A percentile compares a stretch with the other conserved stretches of the same genome.
phyloP scores from a whole-genome alignment of 2,113 vertebrate genomes.

The Dunckerocampus dactyliophorus region DNA sequence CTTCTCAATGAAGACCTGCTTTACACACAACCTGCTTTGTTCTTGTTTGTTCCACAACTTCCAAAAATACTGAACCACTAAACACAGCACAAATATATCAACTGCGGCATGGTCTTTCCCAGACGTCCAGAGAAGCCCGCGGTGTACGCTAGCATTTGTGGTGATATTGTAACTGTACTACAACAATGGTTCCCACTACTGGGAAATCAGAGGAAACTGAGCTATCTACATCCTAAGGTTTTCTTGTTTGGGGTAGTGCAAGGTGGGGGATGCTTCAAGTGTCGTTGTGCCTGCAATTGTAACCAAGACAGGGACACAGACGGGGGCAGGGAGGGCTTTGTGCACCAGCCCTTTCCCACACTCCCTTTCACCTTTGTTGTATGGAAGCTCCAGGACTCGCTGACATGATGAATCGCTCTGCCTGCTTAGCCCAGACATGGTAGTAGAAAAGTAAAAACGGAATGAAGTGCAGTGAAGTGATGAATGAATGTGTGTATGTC shows the following conservation, averaged over 20 bases:
- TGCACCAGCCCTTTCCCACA: slow-evolving; percentile 73
- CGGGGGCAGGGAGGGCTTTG: slow-evolving; percentile 68
- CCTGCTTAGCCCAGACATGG: slow-evolving; percentile 46
- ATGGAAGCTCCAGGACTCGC: slow-evolving; percentile 54
- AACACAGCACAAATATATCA: not conserved
- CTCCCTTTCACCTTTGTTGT: slow-evolving; percentile 73
- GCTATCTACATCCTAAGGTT: not conserved
- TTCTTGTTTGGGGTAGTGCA: slow-evolving; percentile 11
- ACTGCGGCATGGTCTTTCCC: not conserved
- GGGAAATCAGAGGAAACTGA: not conserved
- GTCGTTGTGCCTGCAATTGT: slow-evolving; percentile 34
- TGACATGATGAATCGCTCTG: slow-evolving; percentile 71
- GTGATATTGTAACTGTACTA: no score
- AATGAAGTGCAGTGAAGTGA: slow-evolving; percentile 16
- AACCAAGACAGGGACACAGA: slow-evolving; percentile 53
- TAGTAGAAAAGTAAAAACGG: slow-evolving; percentile 25
- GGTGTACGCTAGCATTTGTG: no score
- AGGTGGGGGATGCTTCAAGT: slow-evolving; percentile 45
- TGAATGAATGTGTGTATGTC: slow-evolving; percentile 6
- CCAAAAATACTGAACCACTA: no score
- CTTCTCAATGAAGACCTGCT: no score
- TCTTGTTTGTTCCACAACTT: no score
- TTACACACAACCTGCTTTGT: no score
- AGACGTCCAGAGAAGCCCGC: not conserved
- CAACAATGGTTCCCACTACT: no score